These are phyloP conservation scores for Chaetura pelagica DNA, from an alignment of 2,113 vertebrate species.

Conservation along the genomic window DNA sequence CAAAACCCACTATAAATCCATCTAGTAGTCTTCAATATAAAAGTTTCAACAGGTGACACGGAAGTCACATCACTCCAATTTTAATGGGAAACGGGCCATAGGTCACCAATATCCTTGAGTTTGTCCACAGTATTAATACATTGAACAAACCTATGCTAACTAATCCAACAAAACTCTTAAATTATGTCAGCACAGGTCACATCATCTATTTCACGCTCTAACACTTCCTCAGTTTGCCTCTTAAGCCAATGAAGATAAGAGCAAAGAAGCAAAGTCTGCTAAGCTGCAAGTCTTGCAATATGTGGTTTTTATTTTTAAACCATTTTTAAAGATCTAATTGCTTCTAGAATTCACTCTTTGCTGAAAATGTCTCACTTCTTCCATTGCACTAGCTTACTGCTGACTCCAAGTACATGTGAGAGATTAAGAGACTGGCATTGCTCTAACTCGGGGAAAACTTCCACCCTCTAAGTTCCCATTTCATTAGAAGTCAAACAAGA, in stretches of 20 bases:
- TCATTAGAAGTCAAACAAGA: not conserved
- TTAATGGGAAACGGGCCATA: not conserved
- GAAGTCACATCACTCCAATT: accelerated
- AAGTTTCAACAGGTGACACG: not conserved
- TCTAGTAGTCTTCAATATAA: not conserved
- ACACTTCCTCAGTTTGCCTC: not conserved
- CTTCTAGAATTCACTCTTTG: not conserved
- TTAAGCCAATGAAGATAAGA: not conserved
- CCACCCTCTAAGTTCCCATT: not conserved
- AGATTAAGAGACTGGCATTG: not conserved
- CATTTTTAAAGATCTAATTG: not conserved
- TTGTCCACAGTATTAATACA: not conserved
- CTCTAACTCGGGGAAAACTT: not conserved
- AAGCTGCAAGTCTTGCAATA: not conserved
- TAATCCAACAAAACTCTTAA: not conserved
- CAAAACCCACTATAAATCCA: not conserved
- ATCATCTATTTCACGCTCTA: accelerated
- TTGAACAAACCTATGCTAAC: not conserved
- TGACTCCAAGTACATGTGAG: accelerated
- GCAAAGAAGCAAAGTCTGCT: not conserved
- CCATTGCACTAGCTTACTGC: not conserved
- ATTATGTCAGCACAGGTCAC: not conserved
- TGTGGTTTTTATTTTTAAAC: not conserved
- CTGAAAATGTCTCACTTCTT: not conserved
- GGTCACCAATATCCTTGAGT: not conserved